These are phyloP conservation scores for Oryzias javanicus DNA, from an alignment of 2,113 vertebrate genomes.

Conservation along the genomic window DNA sequence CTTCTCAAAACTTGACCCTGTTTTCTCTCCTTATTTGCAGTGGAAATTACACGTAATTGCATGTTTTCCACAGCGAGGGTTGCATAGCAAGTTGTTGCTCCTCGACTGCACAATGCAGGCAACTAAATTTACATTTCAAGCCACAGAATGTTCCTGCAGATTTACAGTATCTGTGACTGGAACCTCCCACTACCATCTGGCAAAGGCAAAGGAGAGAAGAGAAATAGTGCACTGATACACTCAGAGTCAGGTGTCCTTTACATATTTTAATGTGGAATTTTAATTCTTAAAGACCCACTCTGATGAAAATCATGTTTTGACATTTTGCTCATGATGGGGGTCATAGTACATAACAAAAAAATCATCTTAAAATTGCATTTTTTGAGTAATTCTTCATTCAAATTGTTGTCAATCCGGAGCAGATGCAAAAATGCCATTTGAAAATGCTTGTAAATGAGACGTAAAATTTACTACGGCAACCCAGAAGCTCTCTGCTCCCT, in stretches of 20 bases:
- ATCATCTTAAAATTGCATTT: too few relatives aligned
- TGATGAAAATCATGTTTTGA: too few relatives aligned
- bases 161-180: constrained; percentile 27
- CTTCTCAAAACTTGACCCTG: constrained; percentile 10
- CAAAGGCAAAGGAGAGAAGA: constrained; percentile 21
- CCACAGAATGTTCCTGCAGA: background rate
- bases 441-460: too few relatives aligned
- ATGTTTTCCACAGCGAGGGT: constrained; percentile 17
- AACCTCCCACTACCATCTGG: constrained; percentile 42
- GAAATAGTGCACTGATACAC: background rate
- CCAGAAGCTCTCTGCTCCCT: too few relatives aligned
- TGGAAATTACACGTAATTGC: constrained; percentile 38
- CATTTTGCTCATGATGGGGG: too few relatives aligned
- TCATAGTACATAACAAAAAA: too few relatives aligned
- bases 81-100: constrained; percentile 16
- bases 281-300: background rate
- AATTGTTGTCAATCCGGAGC: too few relatives aligned
- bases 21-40: constrained; percentile 36
- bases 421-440: too few relatives aligned
- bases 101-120: constrained; percentile 11
- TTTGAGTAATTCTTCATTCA: too few relatives aligned
- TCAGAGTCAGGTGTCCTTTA: background rate
- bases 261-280: constrained; percentile 1
- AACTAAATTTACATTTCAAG: constrained; percentile 39
- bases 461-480: too few relatives aligned